Evolutionary conservation across 2,888 invertebrate species (phyloP).

Genomic region (Thymelicus sylvestris): DNA sequence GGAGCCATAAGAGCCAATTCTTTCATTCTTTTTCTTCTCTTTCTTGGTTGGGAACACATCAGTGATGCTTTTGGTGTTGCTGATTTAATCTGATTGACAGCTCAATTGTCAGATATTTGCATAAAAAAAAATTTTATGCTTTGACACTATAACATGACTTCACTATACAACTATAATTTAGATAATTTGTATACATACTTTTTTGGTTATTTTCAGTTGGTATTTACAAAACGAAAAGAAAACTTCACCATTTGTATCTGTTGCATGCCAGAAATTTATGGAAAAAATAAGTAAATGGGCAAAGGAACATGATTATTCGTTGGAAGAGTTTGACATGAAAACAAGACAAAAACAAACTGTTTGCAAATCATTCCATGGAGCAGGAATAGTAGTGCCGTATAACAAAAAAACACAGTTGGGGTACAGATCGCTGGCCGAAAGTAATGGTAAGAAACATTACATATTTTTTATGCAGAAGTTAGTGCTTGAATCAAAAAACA

Average conservation of each 20-base stretch:
- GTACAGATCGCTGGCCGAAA: conserved; percentile 90
- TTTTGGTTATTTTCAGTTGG: conserved; percentile 61
- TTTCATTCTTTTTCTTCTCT: no score
- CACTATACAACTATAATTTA: no score
- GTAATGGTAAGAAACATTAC: conserved; percentile 78
- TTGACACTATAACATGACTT: no score
- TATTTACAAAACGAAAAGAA: conserved; percentile 82
- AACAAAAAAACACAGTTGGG: conserved; percentile 93
- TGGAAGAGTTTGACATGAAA: conserved; percentile 85
- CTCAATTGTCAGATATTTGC: no score
- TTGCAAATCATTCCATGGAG: conserved; percentile 90
- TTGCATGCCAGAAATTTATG: conserved; percentile 84
- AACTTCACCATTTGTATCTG: conserved; percentile 87
- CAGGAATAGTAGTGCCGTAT: conserved; percentile 94
- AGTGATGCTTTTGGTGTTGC: no score
- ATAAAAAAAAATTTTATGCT: no score
- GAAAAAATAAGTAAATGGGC: conserved; percentile 87
- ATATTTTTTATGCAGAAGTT: no score
- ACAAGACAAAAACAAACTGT: conserved; percentile 86
- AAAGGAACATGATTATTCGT: conserved; percentile 81
- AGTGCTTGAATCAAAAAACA: no score
- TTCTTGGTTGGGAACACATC: no score
- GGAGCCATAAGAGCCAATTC: no score
- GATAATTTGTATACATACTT: no score
- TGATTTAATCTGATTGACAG: no score